Base-by-base conservation (phyloP, 64 coral and sea anemone genomes). In the Pocillopora damicornis region DNA sequence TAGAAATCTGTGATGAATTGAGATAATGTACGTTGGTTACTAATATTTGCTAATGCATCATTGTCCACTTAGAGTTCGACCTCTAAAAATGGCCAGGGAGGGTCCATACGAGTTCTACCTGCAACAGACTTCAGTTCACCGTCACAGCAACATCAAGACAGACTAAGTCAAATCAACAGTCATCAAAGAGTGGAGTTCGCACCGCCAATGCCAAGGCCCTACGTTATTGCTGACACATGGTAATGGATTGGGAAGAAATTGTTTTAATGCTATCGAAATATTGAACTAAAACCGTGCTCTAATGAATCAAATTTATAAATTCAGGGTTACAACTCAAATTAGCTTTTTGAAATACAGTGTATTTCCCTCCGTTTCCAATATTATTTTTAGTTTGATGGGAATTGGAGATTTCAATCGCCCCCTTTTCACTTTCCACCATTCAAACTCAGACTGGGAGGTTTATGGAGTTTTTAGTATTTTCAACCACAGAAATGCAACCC, bases 91-190 rank as follows among this genome's bases (percentile, higher is more conserved):
- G 88, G 87, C 5, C 94, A 97, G 1, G 94, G 94, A 8, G 94
- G 94, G 23, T 90, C 94, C 16, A 97, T 97, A 23, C 94, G 94
- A 34, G 88, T 97, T 20, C 59, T 97, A 14, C 88, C 94, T 15
- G 88, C 87, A 58, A 87, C 91, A 12, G 91, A 97, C 35, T 97
- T 97, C 79, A 90, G 91, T 68, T 93, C 94, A n/a, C 94, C 91
- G 18, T 90, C 69, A 20, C 82, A 90, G n/a, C 81, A 93, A 61
- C 87, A 97, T 67, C 88, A 97, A 85, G 94, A 97, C 73, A 79
- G 88, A 62, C 25, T 97, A 25, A 76, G 63, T 91, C 77, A 93
- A 37, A 35, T 97, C 1, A 90, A 68, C 62, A 81, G 86, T 76
- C 87, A 97, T 34, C 94, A 97, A 63, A 78, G 75, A 37, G 88